Percentiles rank a stretch among this genome's conserved stretches.
Conservation (phyloP, 1,140 invertebrate species). For the Bombus superbus region DNA sequence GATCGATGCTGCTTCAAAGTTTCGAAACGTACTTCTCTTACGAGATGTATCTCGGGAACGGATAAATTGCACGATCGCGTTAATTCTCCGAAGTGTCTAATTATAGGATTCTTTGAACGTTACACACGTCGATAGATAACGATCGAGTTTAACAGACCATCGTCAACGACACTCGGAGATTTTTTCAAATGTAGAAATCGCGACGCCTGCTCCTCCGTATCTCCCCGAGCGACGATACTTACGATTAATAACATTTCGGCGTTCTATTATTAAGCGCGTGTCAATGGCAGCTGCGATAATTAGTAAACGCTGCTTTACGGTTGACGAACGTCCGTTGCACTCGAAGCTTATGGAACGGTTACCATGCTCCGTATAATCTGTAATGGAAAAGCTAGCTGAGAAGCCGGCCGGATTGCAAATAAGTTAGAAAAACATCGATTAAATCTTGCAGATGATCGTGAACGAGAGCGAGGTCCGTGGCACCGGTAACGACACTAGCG, state of each 20-base stretch:
- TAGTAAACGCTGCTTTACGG: conserved; percentile 49
- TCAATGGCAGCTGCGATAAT: conserved; percentile 49
- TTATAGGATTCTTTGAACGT: background rate
- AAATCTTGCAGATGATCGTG: conserved; percentile 10
- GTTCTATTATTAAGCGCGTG: conserved; percentile 50
- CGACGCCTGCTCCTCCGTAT: too few species aligned
- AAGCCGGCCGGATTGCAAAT: background rate
- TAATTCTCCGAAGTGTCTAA: background rate
- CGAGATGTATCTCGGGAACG: background rate
- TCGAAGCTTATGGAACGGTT: conserved; percentile 40
- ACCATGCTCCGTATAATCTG: conserved; percentile 37
- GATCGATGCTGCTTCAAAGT: background rate
- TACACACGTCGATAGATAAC: background rate
- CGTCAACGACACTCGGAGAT: fast-evolving
- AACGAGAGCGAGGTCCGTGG: conserved; percentile 25
- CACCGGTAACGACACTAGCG: background rate
- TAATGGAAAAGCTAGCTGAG: conserved; percentile 28
- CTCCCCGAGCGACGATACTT: background rate
- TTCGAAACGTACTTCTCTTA: background rate
- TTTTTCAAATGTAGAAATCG: background rate
- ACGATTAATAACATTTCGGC: conserved; percentile 37
- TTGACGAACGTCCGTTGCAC: conserved; percentile 53
- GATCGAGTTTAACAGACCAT: background rate
- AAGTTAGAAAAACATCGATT: conserved; percentile 20
- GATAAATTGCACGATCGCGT: background rate